Conservation (phyloP, 2,113 vertebrate genomes). For the Chrysemys picta region DNA sequence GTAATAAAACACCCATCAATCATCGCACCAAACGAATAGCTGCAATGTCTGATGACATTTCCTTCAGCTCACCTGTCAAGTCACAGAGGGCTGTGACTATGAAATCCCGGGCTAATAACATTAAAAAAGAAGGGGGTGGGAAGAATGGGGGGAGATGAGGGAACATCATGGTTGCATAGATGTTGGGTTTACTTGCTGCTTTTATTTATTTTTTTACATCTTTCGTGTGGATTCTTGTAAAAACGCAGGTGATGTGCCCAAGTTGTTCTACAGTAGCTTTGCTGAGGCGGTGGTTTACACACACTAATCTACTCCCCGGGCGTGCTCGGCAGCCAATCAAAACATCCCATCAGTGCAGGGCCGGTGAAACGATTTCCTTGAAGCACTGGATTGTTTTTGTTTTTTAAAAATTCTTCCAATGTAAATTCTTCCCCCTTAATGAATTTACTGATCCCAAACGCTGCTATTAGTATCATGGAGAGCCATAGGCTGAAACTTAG, state of each 20-base stretch:
- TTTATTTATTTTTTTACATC: neutral
- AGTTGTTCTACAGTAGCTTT: neutral
- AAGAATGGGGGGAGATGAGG: neutral
- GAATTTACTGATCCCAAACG: neutral
- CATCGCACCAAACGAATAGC: slow-evolving; percentile 25
- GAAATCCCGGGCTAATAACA: neutral
- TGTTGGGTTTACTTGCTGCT: neutral
- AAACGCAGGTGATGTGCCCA: neutral
- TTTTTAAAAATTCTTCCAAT: neutral
- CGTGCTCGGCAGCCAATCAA: neutral
- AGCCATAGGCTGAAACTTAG: neutral
- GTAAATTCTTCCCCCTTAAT: neutral
- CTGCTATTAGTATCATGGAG: neutral
- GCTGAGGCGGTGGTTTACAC: neutral
- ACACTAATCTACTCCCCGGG: neutral
- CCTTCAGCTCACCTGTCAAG: slow-evolving; percentile 20
- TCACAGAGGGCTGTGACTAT: neutral
- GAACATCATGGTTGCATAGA: neutral
- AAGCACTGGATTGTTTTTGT: neutral
- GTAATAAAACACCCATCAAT: slow-evolving; percentile 47
- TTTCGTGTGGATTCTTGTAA: neutral
- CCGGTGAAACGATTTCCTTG: neutral
- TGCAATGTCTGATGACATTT: neutral
- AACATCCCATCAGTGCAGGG: neutral
- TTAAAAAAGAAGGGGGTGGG: neutral